These are phyloP conservation scores for Thunnus maccoyii DNA, from an alignment of 2,113 vertebrate genomes.

Conservation along the genomic window DNA sequence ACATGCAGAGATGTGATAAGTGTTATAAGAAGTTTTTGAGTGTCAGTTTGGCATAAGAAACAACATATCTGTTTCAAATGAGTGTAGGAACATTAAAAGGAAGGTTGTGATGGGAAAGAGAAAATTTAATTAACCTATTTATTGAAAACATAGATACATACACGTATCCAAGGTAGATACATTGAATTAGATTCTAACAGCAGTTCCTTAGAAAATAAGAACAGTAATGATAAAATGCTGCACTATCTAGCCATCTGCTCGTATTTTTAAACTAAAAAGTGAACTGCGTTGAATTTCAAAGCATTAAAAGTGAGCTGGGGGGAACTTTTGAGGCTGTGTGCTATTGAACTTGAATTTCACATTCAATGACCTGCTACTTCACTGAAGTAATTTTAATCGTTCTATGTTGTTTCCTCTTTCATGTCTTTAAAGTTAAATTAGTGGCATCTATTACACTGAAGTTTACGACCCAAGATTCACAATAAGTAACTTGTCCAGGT, in stretches of 20 bases:
- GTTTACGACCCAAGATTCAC: neutral
- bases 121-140: neutral
- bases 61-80: neutral
- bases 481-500: neutral
- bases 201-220: neutral
- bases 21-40: neutral
- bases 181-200: neutral
- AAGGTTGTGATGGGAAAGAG: neutral
- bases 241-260: neutral
- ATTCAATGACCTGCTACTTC: neutral
- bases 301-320: too few species aligned
- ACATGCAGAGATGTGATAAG: constrained; percentile 24
- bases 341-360: neutral
- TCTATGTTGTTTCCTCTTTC: neutral
- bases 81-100: neutral
- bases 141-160: neutral
- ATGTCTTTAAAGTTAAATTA: too few species aligned
- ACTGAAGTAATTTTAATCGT: neutral
- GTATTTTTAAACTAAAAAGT: neutral
- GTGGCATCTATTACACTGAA: too few species aligned
- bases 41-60: neutral
- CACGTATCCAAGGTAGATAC: neutral
- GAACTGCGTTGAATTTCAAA: neutral
- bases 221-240: neutral
- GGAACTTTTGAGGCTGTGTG: neutral